phyloP scores from a whole-genome alignment of 1,140 invertebrate species.

The Papilio polyxenes region DNA sequence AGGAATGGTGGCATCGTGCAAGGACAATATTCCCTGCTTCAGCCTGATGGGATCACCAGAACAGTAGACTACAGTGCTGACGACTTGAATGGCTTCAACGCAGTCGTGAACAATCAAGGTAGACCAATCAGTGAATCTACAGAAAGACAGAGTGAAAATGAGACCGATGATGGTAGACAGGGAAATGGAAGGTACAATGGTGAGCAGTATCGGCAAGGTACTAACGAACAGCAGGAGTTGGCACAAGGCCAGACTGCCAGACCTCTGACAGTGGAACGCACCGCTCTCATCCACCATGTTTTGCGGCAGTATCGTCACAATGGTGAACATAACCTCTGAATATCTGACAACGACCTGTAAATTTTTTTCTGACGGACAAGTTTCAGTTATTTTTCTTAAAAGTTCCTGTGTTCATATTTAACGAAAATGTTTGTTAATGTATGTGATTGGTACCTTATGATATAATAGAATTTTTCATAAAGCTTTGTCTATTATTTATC shows the following conservation, averaged over 20 bases:
- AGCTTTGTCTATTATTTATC: not conserved
- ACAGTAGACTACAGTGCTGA: constrained; percentile 83
- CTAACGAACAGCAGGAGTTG: not conserved
- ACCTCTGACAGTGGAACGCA: constrained; percentile 12
- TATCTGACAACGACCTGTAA: not conserved
- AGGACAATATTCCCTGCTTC: constrained; percentile 79
- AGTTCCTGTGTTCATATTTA: not conserved
- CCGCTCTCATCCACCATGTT: constrained; percentile 27
- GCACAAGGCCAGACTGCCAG: not conserved
- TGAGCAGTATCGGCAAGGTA: not conserved
- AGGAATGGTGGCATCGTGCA: constrained; percentile 81
- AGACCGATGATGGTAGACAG: constrained; percentile 20
- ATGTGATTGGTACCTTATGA: not conserved
- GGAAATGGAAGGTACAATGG: not conserved
- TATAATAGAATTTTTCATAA: constrained; percentile 10
- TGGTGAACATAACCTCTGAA: constrained; percentile 14
- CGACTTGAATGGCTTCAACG: constrained; percentile 52
- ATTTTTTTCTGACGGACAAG: not conserved
- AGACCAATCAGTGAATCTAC: constrained; percentile 25
- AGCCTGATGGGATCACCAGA: constrained; percentile 78
- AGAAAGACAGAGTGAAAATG: not conserved
- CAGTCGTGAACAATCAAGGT: constrained; percentile 53
- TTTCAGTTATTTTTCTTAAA: not conserved
- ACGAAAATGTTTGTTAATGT: not conserved
- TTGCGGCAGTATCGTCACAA: constrained; percentile 13